Evolutionary conservation across 2,797 vertebrate genomes (phyloP), one percentile per base, ranked within the genome.

Genomic region (Tenualosa thibaudeaui): DNA sequence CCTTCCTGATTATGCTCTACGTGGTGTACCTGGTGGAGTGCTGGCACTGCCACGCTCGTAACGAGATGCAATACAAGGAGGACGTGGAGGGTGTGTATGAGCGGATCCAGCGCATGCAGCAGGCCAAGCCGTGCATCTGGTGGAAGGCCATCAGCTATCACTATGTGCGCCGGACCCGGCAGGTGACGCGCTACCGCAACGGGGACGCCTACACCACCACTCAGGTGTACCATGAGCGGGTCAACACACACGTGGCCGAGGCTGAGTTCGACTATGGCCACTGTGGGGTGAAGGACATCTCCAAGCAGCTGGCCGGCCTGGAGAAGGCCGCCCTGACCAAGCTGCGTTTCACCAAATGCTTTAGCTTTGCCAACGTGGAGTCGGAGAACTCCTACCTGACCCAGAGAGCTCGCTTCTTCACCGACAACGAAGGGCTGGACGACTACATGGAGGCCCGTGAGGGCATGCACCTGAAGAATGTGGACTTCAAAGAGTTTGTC

Each of bases 101-200:
- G 88, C 95, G 93, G 54, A 95, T 97, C 87, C 93, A 96, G 83
- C 93, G 92, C 86, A 98, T 98, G 97, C 97, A 97, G 89, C 96
- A 97, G 85, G 97, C 97, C 1, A 97, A 97, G 0, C 97, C 97
- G 0, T 97, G 97, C 90, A 97, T 98, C 92, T 98, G 97, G 97
- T 98, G 97, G 97, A 98, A 98, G 92, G 97, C 97, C 92, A 95
- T 98, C 91, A 98, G 97, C 93, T 98, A 98, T 88, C 97, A 98
- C 89, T 98, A 97, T 0, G 97, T 98, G 0, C 96, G 97, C 26
- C 92, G 97, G 49, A 98, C 97, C 0, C 94, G 97, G 9, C 97
- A 98, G 85, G 97, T 98, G 86, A 98, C 97, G 0, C 96, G 97
- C 0, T 98, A 98, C 89, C 97, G 97, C 88, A 97, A 98, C 0